Base-by-base conservation (phyloP, 2,113 vertebrate species). In the Hystrix cristata region DNA sequence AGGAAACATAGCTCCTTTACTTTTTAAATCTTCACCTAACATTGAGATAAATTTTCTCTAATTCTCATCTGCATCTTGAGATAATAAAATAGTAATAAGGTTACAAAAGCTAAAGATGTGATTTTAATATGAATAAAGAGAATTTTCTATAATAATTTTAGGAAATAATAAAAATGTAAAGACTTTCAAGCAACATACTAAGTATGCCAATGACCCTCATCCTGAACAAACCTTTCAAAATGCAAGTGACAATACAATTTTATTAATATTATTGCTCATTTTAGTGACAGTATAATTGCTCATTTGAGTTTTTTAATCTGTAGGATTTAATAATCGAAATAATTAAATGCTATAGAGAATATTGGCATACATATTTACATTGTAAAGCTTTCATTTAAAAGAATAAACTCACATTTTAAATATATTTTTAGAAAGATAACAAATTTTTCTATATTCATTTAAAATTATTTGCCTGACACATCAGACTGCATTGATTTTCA, bases 401-500 rank as follows among this genome's bases (percentile, higher is more conserved):
- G 25, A 91, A 86, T 62, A 10, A 96, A 80, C 0, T 2, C 0
- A 59, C 27, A 15, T 95, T 95, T 92, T 46, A 78, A 48, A 74
- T 94, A 53, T 62, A 65, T 34, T 60, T 48, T 96, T 86, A 76
- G 15, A 67, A 67, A 21, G 19, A 71, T 86, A 5, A 80, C 4
- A 51, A 16, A 31, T 31, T 9, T 72, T 72, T 53, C 27, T 79
- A 65, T 11, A 48, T 72, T 96, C 62, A 65, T 69, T 96, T 90
- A 87, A 94, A 87, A 67, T 74, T 55, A 51, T 92, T 48, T 25
- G 3, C 34, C 57, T 92, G 60, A 71, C 27, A 93, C 4, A 67
- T 95, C 29, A 83, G 19, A 51, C 6, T 87, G 29, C 23, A 72
- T 80, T 96, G 87, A 87, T 91, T 97, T 92, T 93, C 34, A 84